These are phyloP conservation scores for Listronotus oregonensis DNA, from an alignment of 1,140 invertebrate genomes.

Conservation along the genomic window DNA sequence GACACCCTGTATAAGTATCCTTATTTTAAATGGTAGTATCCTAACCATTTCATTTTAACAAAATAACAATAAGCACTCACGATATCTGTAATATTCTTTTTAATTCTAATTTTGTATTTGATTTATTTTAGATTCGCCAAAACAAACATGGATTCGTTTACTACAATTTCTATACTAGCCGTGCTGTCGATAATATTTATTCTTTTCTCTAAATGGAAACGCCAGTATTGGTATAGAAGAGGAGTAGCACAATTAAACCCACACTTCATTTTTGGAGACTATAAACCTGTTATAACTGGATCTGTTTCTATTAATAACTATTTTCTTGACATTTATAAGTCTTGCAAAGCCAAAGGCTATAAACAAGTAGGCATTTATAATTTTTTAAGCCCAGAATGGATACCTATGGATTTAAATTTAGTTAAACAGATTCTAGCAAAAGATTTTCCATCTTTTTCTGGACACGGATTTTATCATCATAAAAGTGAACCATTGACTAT, in stretches of 20 bases:
- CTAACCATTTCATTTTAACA: too few relatives aligned
- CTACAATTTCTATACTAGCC: constrained; percentile 57
- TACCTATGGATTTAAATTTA: neutral
- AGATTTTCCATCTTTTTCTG: constrained; percentile 26
- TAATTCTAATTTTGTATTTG: too few relatives aligned
- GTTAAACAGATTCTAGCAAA: constrained; percentile 18
- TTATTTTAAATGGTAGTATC: too few relatives aligned
- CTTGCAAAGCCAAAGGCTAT: neutral
- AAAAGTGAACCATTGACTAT: constrained; percentile 57
- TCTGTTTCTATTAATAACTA: neutral
- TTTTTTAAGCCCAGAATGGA: neutral
- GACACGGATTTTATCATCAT: constrained; percentile 45
- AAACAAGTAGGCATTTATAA: constrained; percentile 9
- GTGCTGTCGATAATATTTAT: neutral
- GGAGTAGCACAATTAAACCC: constrained; percentile 24
- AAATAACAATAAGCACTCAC: too few relatives aligned
- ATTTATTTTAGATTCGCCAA: too few relatives aligned
- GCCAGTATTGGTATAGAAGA: constrained; percentile 16
- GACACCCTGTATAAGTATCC: too few relatives aligned
- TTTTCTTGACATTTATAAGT: constrained; percentile 6
- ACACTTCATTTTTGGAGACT: constrained; percentile 9
- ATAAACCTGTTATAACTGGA: neutral
- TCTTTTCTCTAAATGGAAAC: neutral
- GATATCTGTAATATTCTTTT: too few relatives aligned
- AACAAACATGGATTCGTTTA: constrained; percentile 59